phyloP scores from a whole-genome alignment of 2,888 invertebrate genomes.

The Lacanobia wlatinum region DNA sequence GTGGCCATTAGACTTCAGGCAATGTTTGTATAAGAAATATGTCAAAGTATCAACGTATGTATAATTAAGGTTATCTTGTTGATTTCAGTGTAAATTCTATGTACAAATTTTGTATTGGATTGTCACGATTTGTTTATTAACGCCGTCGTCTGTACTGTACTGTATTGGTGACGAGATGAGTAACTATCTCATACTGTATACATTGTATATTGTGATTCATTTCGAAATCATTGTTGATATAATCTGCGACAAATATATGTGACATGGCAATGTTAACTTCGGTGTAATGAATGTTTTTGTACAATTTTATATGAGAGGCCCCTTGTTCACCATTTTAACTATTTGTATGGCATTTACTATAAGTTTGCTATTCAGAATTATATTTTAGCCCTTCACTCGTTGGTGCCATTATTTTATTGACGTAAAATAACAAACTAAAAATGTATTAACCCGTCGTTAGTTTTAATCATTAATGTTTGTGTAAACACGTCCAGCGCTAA shows the following conservation, averaged over 20 bases:
- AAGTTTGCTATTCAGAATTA: conserved; percentile 1
- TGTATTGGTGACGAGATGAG: conserved; percentile 25
- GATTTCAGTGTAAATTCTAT: conserved; percentile 63
- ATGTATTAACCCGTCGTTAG: background rate
- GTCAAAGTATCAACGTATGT: conserved; percentile 49
- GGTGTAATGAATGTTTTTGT: conserved; percentile 18
- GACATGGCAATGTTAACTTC: conserved; percentile 19
- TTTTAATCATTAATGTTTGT: conserved; percentile 11
- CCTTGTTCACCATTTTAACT: background rate
- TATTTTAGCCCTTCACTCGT: background rate
- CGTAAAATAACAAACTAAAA: conserved; percentile 6
- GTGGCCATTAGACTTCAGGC: conserved; percentile 26
- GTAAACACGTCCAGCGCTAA: conserved; percentile 11
- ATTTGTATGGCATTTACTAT: background rate
- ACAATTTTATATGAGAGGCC: background rate
- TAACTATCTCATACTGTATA: conserved; percentile 46
- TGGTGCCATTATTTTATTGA: conserved; percentile 1
- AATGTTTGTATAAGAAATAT: conserved; percentile 44
- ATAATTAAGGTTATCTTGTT: conserved; percentile 60
- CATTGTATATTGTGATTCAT: conserved; percentile 46
- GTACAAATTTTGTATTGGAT: conserved; percentile 64
- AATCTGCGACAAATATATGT: conserved; percentile 34
- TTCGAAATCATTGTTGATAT: conserved; percentile 40
- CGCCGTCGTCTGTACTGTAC: conserved; percentile 30
- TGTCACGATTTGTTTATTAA: conserved; percentile 68